Conservation (phyloP, 2,888 invertebrate species). For the Cephus sareptanus region DNA sequence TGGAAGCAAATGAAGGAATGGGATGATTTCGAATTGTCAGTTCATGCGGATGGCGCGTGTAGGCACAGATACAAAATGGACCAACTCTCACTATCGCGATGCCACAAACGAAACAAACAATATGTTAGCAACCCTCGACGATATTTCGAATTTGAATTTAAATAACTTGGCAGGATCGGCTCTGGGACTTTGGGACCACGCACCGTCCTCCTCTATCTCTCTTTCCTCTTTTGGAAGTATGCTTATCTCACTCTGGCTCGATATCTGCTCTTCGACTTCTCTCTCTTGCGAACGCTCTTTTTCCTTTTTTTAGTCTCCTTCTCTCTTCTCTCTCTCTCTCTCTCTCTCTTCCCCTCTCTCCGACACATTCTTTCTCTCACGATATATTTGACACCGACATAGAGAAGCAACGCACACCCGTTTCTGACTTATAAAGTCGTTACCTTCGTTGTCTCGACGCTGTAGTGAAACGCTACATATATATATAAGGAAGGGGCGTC, state of each 20-base stretch:
- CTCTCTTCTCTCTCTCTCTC: slow-evolving; percentile 3
- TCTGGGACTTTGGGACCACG: slow-evolving; percentile 65
- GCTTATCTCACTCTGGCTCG: background rate
- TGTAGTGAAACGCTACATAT: background rate
- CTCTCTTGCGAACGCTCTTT: slow-evolving; percentile 26
- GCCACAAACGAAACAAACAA: slow-evolving; percentile 64
- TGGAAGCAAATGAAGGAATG: background rate
- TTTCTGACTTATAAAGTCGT: slow-evolving; percentile 49
- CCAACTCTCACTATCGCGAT: slow-evolving; percentile 22
- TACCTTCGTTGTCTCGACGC: slow-evolving; percentile 28
- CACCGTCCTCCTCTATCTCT: slow-evolving; percentile 47
- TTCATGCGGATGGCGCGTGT: background rate
- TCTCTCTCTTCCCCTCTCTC: slow-evolving; percentile 12
- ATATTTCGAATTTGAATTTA: slow-evolving; percentile 67
- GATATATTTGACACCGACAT: slow-evolving; percentile 28
- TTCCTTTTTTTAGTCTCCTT: slow-evolving; percentile 19
- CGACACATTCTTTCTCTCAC: slow-evolving; percentile 29
- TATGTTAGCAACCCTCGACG: slow-evolving; percentile 66
- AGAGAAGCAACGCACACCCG: slow-evolving; percentile 12
- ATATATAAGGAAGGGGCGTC: background rate
- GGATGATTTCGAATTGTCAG: background rate
- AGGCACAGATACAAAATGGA: background rate
- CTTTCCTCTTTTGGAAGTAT: background rate
- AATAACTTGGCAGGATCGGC: slow-evolving; percentile 67
- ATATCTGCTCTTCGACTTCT: slow-evolving; percentile 49